These are phyloP conservation scores for Nomada fucata DNA, from an alignment of 2,888 invertebrate species.

Conservation along the genomic window DNA sequence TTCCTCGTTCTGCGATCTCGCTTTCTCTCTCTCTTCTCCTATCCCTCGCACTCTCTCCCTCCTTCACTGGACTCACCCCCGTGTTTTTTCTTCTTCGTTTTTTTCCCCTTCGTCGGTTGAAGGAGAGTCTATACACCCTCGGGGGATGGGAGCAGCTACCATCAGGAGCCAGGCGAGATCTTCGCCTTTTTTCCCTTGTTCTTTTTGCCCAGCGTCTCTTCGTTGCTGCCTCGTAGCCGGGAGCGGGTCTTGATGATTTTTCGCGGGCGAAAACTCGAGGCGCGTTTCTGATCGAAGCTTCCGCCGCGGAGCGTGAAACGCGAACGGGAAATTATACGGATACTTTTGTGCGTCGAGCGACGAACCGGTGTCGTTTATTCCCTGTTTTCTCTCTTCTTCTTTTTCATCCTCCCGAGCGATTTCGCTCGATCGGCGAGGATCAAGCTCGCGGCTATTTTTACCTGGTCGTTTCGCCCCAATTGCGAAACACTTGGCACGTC, in stretches of 20 bases:
- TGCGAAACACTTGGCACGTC: no score
- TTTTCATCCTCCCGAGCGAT: no score
- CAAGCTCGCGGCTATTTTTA: no score
- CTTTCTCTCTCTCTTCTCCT: neutral
- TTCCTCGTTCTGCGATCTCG: neutral
- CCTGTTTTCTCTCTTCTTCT: no score
- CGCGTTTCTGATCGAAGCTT: neutral
- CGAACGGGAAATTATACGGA: conserved; percentile 4
- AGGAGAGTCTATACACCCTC: conserved; percentile 9
- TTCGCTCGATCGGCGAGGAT: no score
- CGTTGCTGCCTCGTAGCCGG: neutral
- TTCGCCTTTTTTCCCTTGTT: conserved; percentile 17
- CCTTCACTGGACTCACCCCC: neutral
- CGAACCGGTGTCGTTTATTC: no score
- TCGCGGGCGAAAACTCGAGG: neutral
- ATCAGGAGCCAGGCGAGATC: conserved; percentile 37
- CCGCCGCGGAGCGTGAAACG: neutral
- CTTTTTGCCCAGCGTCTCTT: no score
- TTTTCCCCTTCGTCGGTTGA: conserved; percentile 17
- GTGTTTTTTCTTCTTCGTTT: conserved; percentile 24
- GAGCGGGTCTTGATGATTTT: conserved; percentile 18
- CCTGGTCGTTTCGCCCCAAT: no score
- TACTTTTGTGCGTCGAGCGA: neutral
- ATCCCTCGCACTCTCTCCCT: no score
- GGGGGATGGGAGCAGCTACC: conserved; percentile 39